Evolutionary conservation across 2,797 vertebrate species (phyloP), one percentile per base, ranked within the genome.

Genomic region (Arctocebus calabarensis): DNA sequence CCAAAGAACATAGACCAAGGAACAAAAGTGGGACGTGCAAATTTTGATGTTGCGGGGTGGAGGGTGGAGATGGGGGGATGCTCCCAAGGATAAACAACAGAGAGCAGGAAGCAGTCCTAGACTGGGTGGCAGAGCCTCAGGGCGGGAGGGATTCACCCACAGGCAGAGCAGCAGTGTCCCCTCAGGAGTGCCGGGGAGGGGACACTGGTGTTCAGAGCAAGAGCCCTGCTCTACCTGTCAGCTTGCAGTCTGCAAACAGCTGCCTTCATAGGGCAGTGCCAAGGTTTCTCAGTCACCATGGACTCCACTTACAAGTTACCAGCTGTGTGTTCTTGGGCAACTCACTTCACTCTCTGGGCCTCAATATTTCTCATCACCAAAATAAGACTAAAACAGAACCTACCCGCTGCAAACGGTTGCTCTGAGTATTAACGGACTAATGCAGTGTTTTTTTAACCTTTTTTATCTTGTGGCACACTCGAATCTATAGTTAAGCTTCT

Each of bases 231-330:
- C 59, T n/a, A 6, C 25, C 52, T 57, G 9, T 75, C 25, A 7
- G n/a, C 82, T 48, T 7, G 16, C 29, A 25, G 11, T n/a, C 34
- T 52, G n/a, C 29, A 77, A 20, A 48, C 23, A 19, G 25, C 23
- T 77, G 7, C n/a, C 17, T 25, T 45, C 4, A 0, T 12, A 19
- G 70, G 12, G 7, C 2, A 0, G 16, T 61, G 37, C 48, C 25
- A 2, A 37, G 27, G 64, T 17, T 34, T 22, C 3, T 25, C 27
- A 19, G 59, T 43, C 32, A 17, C 43, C 61, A 8, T 0, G 7
- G 77, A 3, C 29, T 73, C 37, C 8, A 3, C 16, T 23, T 20
- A 5, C 45, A 19, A 34, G 57, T 23, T 20, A 5, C 45, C 27
- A 34, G 57, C 22, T 9, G 2, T 17, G 3, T 34, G 7, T 25